Base-by-base conservation (phyloP, 2,797 vertebrate genomes). In the Hypotaenidia okinawae region DNA sequence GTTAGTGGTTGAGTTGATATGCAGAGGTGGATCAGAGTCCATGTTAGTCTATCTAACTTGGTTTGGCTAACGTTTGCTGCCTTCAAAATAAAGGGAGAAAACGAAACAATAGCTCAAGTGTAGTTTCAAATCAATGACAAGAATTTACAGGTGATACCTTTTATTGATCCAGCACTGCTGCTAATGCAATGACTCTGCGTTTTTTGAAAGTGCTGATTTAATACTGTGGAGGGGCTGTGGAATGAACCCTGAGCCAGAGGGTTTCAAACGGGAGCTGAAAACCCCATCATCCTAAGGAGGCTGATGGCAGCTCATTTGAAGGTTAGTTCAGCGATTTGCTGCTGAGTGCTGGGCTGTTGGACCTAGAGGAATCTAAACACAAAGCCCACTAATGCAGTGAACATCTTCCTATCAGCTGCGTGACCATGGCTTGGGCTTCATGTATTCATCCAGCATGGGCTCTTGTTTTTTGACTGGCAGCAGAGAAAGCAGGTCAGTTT, bases 101-200 rank as follows among this genome's bases (percentile, higher is more conserved):
- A 78, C 32, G 15, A 89, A 95, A 30, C 39, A 49, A 45, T 77
- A 67, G 45, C 67, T 84, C 18, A 61, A 77, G 11, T 0, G 1
- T 11, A 54, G 72, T 85, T 89, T 84, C 39, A 92, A 90, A 93
- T 89, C 68, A 47, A 63, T 75, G 75, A 8, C 2, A 25, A 67
- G 75, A 66, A 28, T 7, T 61, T 68, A 24, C 24, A 72, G 68
- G 72, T 52, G 33, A 74, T 95, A 25, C 51, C 72, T 87, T 62
- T 24, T 90, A 94, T 87, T 85, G 81, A 94, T 87, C 80, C 49
- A 28, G 37, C 92, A 85, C 90, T 77, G 39, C 61, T 74, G 77
- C 62, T 80, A 33, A 83, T 3, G 12, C 80, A 87, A 70, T 35
- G 66, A 93, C 69, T 62, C 54, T 33, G 11, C 16, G 1, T 61